These are phyloP conservation scores for Burhinus bistriatus DNA, from an alignment of 2,113 vertebrate species.

Conservation along the genomic window DNA sequence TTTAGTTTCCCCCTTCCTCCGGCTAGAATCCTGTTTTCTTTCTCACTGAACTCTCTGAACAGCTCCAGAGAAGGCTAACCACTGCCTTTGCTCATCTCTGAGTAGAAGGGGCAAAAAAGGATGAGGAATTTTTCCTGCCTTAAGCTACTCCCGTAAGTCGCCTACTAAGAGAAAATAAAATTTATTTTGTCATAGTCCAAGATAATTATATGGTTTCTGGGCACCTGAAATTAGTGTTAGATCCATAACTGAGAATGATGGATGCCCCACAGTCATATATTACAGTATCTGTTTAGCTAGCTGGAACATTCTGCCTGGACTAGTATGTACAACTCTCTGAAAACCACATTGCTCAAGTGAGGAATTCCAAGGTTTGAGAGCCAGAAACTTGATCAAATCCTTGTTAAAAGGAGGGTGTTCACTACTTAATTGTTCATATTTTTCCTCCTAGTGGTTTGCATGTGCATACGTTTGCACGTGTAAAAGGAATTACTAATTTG, in stretches of 20 bases:
- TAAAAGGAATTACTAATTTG: neutral
- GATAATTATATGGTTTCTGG: neutral
- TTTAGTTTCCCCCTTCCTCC: neutral
- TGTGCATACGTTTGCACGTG: accelerated
- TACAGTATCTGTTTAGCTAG: neutral
- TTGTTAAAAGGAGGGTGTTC: neutral
- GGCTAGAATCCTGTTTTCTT: neutral
- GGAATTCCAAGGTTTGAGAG: neutral
- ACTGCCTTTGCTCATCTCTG: neutral
- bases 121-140: neutral
- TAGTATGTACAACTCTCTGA: neutral
- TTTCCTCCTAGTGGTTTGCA: neutral
- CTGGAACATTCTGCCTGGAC: neutral
- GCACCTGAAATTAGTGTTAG: neutral
- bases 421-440: neutral
- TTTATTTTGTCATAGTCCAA: neutral
- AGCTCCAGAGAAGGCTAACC: neutral
- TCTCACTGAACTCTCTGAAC: neutral
- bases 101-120: neutral
- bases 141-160: neutral
- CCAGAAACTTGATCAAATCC: neutral
- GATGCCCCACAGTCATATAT: neutral
- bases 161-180: neutral
- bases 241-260: neutral
- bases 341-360: neutral